Conservation (phyloP, 2,113 vertebrate species). For the Xiphophorus couchianus region DNA sequence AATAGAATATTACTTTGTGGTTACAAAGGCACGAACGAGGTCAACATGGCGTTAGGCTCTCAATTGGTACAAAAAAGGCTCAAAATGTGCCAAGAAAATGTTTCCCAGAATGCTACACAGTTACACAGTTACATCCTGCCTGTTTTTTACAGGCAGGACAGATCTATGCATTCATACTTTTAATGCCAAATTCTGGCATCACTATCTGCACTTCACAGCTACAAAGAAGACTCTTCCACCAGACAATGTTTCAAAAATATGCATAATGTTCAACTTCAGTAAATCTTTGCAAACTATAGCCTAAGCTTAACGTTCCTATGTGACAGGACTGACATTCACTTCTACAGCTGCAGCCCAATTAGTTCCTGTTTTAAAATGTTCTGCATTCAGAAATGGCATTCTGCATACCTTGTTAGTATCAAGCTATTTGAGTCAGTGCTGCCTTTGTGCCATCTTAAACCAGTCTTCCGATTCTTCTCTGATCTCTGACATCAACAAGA, state of each 20-base stretch:
- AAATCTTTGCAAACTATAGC: background rate
- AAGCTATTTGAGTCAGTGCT: background rate
- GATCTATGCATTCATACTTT: background rate
- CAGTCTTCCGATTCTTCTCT: background rate
- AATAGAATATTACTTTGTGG: background rate
- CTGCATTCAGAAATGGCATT: background rate
- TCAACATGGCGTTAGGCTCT: background rate
- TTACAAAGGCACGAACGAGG: background rate
- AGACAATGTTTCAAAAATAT: background rate
- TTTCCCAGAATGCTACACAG: background rate
- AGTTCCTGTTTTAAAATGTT: too few species aligned
- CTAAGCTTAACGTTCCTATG: background rate
- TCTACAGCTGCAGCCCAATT: background rate
- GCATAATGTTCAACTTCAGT: too few species aligned
- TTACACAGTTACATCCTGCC: background rate
- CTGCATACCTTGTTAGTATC: background rate
- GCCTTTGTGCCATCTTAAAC: background rate
- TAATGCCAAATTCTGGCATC: background rate
- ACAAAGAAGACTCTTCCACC: background rate
- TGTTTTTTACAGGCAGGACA: background rate
- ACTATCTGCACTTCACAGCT: background rate
- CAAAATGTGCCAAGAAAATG: background rate
- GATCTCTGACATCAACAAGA: background rate
- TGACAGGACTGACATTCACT: background rate
- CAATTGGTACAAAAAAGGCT: background rate